phyloP scores from a whole-genome alignment of 2,113 vertebrate genomes.

The Laticauda laticaudata region DNA sequence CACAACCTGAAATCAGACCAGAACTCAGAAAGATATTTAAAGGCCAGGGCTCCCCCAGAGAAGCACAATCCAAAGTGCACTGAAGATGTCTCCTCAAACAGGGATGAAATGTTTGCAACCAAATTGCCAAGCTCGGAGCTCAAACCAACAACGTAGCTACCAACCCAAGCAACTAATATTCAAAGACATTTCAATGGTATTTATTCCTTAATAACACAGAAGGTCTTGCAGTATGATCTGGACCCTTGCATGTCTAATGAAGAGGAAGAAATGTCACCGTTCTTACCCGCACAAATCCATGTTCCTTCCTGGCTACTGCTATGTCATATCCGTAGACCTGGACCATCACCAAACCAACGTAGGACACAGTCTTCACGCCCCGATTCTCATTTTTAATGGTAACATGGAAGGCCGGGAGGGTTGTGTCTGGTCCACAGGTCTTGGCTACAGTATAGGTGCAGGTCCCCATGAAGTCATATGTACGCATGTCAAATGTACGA shows the following conservation, averaged over 20 bases:
- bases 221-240: background rate
- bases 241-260: no score
- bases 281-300: slow-evolving; percentile 73
- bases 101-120: no score
- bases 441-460: slow-evolving; percentile 78
- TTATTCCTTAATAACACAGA: background rate
- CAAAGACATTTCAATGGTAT: no score
- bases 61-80: no score
- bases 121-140: no score
- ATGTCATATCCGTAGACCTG: slow-evolving; percentile 65
- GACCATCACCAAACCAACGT: slow-evolving; percentile 68
- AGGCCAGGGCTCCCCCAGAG: no score
- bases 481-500: slow-evolving; percentile 79
- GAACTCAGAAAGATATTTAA: no score
- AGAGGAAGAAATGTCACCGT: background rate
- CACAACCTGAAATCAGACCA: no score
- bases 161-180: no score
- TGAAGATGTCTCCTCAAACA: no score
- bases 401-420: slow-evolving; percentile 55
- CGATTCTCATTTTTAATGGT: slow-evolving; percentile 72
- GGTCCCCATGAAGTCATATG: slow-evolving; percentile 83
- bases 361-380: slow-evolving; percentile 66
- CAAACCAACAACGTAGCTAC: no score
- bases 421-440: background rate
- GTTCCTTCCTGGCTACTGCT: slow-evolving; percentile 57